These are phyloP conservation scores for Diacarnus erythraeanus DNA, from an alignment of 37 sponge, comb jelly and placozoan genomes.

Conservation along the genomic window DNA sequence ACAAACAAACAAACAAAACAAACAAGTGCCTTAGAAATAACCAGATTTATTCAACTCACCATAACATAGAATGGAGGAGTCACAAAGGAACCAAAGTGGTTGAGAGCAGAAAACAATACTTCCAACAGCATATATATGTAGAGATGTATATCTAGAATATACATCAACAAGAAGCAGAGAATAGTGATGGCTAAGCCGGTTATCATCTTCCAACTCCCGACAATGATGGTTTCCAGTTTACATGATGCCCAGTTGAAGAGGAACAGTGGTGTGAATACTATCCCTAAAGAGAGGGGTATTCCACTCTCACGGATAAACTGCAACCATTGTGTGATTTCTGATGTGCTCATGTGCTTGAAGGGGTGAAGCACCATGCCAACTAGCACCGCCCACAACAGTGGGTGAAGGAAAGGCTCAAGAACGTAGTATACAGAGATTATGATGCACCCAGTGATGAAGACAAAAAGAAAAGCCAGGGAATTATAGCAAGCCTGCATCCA, in stretches of 20 bases:
- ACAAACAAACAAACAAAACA: no score
- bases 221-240: neutral
- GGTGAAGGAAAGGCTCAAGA: constrained; percentile 84
- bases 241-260: constrained; percentile 39
- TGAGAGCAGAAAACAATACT: neutral
- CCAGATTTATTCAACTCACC: no score
- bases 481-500: constrained; percentile 70
- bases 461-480: constrained; percentile 42
- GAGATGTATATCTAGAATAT: constrained; percentile 11
- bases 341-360: constrained; percentile 77
- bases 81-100: no score
- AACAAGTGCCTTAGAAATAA: no score
- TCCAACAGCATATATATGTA: constrained; percentile 5
- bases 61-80: neutral
- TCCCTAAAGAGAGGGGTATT: constrained; percentile 51
- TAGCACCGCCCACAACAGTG: constrained; percentile 95
- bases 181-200: neutral
- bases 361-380: constrained; percentile 84
- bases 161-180: neutral
- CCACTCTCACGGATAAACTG: neutral
- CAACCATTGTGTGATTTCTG: constrained; percentile 52
- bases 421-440: constrained; percentile 71
- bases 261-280: constrained; percentile 52
- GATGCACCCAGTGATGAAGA: constrained; percentile 51
- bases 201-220: neutral